phyloP scores from a whole-genome alignment of 2,888 invertebrate species.

The Seira musarum region DNA sequence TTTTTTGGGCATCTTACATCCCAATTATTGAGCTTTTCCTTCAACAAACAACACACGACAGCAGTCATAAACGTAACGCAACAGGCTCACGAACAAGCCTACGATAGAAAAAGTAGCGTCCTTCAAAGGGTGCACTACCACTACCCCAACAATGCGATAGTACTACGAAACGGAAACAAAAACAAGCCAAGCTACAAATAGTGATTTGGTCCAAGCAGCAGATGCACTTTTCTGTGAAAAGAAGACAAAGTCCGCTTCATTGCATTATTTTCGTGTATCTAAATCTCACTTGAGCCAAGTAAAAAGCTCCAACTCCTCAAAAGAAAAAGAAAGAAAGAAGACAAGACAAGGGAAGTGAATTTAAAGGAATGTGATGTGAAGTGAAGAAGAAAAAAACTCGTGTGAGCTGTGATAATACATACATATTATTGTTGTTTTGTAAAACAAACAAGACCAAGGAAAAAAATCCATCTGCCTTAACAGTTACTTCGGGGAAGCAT shows the following conservation, averaged over 20 bases:
- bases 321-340: neutral
- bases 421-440: neutral
- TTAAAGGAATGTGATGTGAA: neutral
- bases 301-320: neutral
- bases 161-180: conserved; percentile 23
- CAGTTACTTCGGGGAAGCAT: neutral
- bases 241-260: neutral
- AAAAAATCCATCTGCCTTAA: neutral
- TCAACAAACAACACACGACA: conserved; percentile 1
- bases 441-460: neutral
- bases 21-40: neutral
- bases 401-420: too few relatives aligned
- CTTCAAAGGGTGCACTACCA: conserved; percentile 45
- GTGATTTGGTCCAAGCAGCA: too few relatives aligned
- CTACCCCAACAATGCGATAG: conserved; percentile 35
- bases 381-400: too few relatives aligned
- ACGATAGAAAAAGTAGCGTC: conserved; percentile 30
- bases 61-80: conserved; percentile 23
- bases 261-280: too few relatives aligned
- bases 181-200: neutral
- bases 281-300: too few relatives aligned
- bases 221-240: neutral
- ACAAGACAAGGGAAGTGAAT: neutral
- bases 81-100: conserved; percentile 20
- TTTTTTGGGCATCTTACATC: conserved; percentile 13